A percentile compares a stretch with the other conserved stretches of the same genome.
phyloP scores from a whole-genome alignment of 2,797 vertebrate species.

The Monodelphis domestica region DNA sequence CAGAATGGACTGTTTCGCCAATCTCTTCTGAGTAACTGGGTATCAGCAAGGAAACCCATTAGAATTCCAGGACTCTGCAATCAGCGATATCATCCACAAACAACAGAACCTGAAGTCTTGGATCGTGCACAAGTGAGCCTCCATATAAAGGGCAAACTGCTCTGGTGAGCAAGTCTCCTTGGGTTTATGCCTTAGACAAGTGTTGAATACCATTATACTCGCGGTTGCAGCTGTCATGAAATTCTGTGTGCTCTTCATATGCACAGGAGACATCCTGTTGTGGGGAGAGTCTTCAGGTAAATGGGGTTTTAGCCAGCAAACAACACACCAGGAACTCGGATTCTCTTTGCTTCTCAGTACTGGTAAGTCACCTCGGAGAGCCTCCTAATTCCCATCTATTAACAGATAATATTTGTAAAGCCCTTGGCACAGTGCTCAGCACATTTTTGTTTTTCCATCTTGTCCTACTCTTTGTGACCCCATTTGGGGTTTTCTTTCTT shows the following conservation, averaged over 20 bases:
- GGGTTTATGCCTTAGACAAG: neutral
- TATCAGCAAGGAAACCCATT: neutral
- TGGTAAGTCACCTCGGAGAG: neutral
- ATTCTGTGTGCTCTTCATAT: neutral
- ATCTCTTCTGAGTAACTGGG: neutral
- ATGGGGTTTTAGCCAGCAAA: neutral
- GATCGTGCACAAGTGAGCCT: neutral
- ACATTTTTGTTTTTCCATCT: too few relatives aligned
- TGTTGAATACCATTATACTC: neutral
- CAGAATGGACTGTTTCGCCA: neutral
- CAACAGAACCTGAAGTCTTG: neutral
- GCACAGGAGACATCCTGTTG: neutral
- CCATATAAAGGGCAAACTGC: neutral
- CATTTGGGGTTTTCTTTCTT: too few relatives aligned
- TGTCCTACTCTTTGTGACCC: too few relatives aligned
- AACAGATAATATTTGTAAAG: neutral
- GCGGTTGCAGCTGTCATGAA: neutral
- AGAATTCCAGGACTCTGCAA: neutral
- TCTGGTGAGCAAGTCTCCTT: neutral
- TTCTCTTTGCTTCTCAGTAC: neutral
- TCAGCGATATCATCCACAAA: neutral
- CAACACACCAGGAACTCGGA: neutral
- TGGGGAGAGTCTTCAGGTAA: neutral
- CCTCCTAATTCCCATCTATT: neutral
- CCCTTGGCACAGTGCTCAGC: neutral